phyloP scores from a whole-genome alignment of 2,797 vertebrate genomes.

The Enteromius unitaeniatus region DNA sequence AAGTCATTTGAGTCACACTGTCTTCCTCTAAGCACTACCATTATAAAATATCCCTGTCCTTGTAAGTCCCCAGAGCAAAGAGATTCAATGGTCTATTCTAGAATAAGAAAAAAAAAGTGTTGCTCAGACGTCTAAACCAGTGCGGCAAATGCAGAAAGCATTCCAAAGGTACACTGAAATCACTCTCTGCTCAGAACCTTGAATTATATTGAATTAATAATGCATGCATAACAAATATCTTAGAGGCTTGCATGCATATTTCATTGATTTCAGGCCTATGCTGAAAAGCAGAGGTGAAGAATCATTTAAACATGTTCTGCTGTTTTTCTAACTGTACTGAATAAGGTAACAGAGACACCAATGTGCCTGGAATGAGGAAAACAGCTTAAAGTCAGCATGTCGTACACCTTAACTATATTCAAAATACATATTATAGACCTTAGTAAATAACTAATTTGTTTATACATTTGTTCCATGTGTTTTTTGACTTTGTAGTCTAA shows the following conservation, averaged over 20 bases:
- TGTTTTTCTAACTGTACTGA: background rate
- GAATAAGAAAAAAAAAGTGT: background rate
- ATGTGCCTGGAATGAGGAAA: slow-evolving; percentile 14
- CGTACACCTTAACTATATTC: background rate
- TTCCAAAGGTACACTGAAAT: slow-evolving; percentile 8
- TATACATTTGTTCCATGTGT: background rate
- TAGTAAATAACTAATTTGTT: background rate
- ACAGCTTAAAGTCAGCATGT: background rate
- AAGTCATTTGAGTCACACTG: background rate
- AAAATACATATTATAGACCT: background rate
- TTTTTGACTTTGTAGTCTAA: background rate
- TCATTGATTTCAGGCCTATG: background rate
- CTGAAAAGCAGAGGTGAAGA: slow-evolving; percentile 18
- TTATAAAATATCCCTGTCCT: slow-evolving; percentile 21
- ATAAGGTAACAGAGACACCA: background rate
- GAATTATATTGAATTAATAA: slow-evolving; percentile 30
- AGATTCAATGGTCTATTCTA: background rate
- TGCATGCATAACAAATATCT: slow-evolving; percentile 17
- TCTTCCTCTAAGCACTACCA: slow-evolving; percentile 7
- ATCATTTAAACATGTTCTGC: slow-evolving; percentile 3
- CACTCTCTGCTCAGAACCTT: background rate
- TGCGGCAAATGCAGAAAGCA: background rate
- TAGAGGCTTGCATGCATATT: slow-evolving; percentile 18
- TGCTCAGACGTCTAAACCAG: slow-evolving; percentile 1
- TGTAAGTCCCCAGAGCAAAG: background rate